A percentile compares a stretch with the other conserved stretches of the same genome.
Conservation (phyloP, 2,888 invertebrate genomes). For the Mythimna vitellina region DNA sequence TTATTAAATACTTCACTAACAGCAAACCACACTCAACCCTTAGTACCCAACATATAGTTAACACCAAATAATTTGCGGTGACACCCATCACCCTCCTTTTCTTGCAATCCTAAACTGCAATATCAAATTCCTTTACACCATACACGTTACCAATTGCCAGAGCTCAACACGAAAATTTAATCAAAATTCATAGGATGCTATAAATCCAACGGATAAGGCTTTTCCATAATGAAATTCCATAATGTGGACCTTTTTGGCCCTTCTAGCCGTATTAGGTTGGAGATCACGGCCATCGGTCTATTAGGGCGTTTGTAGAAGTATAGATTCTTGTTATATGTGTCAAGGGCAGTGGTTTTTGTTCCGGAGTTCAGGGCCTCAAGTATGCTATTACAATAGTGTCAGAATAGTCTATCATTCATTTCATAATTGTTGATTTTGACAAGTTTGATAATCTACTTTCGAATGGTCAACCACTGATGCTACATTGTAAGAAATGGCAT, state of each 20-base stretch:
- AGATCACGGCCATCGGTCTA: constrained; percentile 49
- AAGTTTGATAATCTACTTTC: too few species aligned
- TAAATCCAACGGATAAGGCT: constrained; percentile 62
- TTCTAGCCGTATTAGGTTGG: constrained; percentile 49
- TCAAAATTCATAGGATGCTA: constrained; percentile 65
- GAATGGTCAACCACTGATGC: too few species aligned
- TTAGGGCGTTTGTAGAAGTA: constrained; percentile 26
- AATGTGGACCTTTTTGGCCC: constrained; percentile 63
- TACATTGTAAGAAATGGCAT: too few species aligned
- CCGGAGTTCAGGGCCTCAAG: rapidly evolving
- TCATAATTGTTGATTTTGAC: too few species aligned
- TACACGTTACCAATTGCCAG: constrained; percentile 36
- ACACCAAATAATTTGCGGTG: background rate
- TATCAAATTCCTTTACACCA: constrained; percentile 43
- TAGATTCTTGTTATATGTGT: constrained; percentile 28
- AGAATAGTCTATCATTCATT: too few species aligned
- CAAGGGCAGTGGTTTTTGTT: constrained; percentile 21
- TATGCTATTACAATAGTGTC: too few species aligned
- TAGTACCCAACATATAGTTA: background rate
- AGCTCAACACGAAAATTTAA: constrained; percentile 60
- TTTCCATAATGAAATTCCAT: constrained; percentile 65
- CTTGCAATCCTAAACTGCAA: constrained; percentile 42
- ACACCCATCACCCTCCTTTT: background rate
- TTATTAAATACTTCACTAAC: background rate
- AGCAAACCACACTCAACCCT: background rate